Evolutionary conservation across 1,140 invertebrate genomes (phyloP), one percentile per base, ranked within the genome.

Genomic region (Drosophila littoralis): DNA sequence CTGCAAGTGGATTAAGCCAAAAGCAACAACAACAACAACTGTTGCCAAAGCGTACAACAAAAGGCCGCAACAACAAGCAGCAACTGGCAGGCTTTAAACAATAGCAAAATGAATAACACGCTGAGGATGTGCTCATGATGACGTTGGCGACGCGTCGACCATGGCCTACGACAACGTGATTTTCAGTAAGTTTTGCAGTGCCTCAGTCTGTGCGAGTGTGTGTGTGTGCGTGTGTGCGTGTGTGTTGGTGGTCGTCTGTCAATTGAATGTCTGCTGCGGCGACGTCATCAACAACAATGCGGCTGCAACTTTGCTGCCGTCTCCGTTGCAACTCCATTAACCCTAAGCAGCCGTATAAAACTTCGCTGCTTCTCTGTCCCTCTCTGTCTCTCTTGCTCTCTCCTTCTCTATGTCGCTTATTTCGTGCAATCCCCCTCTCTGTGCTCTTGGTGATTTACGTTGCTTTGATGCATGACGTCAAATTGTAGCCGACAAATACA

Each of bases 121-220:
- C 84, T 65, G 68, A 84, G 64, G 77, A 84, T 82, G 82, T 86
- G 60, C 45, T 82, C 74, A 65, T 68, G 81, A 83, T 72, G 79
- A 72, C 71, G 72, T 83, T 64, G 69, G 48, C 77, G 68, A 35
- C 57, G 64, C 64, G 69, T 77, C 81, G 81, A 81, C 84, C 84
- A 88, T 88, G 84, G 84, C 84, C 84, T 89, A 89, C 81, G 84
- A 89, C 84, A 89, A 89, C 77, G 75, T 85, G 81, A 85, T 85
- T 85, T 85, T 78, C 64, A 85, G 81, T 89, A 84, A 84, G 84
- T 88, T 89, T 89, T 50, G 33, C 40, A 66, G 36, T 77, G 68
- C 57, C 57, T 66, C 52, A 46, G 55, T 67, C 17, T 63, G 45
- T 43, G 35, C 51, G 5, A 46, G 35, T 65, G 35, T 63, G 7